Conservation (phyloP, 2,888 invertebrate genomes). For the Nemotelus pantherinus region DNA sequence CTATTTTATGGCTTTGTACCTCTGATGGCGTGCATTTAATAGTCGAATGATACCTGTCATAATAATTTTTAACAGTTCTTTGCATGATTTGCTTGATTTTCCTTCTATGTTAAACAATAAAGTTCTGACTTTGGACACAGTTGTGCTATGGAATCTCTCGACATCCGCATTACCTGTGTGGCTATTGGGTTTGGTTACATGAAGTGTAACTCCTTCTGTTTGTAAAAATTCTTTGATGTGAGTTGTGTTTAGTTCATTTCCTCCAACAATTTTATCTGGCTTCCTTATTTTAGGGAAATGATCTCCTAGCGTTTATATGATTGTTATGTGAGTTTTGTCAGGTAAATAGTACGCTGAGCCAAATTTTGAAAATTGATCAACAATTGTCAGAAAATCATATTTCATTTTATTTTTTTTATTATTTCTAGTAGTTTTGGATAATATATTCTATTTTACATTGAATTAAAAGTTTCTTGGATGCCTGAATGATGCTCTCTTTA, state of each 20-base stretch:
- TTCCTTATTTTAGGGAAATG: neutral
- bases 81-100: no score
- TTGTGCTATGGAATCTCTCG: neutral
- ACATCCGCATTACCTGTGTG: constrained; percentile 22
- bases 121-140: neutral
- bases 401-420: neutral
- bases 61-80: no score
- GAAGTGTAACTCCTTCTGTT: neutral
- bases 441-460: neutral
- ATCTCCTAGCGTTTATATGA: constrained; percentile 21
- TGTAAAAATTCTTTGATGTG: constrained; percentile 8
- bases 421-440: neutral
- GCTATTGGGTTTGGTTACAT: neutral
- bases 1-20: neutral
- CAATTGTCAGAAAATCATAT: constrained; percentile 14
- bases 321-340: neutral
- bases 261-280: constrained; percentile 1
- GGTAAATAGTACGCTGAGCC: constrained; percentile 16
- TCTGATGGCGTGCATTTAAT: neutral
- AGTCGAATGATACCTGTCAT: neutral
- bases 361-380: constrained; percentile 36
- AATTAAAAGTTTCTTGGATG: neutral
- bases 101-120: no score
- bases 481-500: neutral
- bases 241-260: constrained; percentile 5